Base-by-base conservation (phyloP, 2,113 vertebrate species). In the Pollimyrus isidori region DNA sequence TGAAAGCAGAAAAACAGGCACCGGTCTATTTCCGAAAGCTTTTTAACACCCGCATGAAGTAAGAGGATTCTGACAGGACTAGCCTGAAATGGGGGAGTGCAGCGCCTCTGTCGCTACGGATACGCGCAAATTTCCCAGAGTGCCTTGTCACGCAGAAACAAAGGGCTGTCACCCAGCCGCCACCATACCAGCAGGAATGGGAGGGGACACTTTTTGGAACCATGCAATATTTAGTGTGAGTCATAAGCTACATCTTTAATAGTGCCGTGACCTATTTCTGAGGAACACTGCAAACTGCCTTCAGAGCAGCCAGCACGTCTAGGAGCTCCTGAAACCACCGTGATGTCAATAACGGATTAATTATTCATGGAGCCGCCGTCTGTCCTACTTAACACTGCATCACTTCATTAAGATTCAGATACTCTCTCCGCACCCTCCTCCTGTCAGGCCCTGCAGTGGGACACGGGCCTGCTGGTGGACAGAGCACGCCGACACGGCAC, bases 281-380 rank as follows among this genome's bases (percentile, higher is more conserved):
- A 56, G 84, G 83, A 90, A 88, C 62, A 88, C 84, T 92, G 91
- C 92, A 93, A 93, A 94, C 92, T 92, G 90, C 94, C 92, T 88
- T 92, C 92, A 89, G 92, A 92, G 49, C 86, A 52, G 89, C 90
- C 92, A 92, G 90, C 91, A 88, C 83, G 88, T 89, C 49, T 88
- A 88, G 91, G 82, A 91, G 92, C 92, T 93, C 89, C 50, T 92
- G 91, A 92, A 91, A 90, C 86, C 89, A 91, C 91, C 88, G 82
- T 92, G 93, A 94, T 94, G 93, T 94, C 92, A 92, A 87, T 92
- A 91, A 92, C 94, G 94, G 93, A 94, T 94, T 92, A 92, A 95
- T 95, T 94, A 95, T 95, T 95, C 89, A 96, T 94, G 65, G 88
- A 65, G 73, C 90, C 62, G 39, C 89, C 91, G 94, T 93, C 94